Conservation (phyloP, 1,140 invertebrate genomes). For the Tetranychus cinnabarinus region DNA sequence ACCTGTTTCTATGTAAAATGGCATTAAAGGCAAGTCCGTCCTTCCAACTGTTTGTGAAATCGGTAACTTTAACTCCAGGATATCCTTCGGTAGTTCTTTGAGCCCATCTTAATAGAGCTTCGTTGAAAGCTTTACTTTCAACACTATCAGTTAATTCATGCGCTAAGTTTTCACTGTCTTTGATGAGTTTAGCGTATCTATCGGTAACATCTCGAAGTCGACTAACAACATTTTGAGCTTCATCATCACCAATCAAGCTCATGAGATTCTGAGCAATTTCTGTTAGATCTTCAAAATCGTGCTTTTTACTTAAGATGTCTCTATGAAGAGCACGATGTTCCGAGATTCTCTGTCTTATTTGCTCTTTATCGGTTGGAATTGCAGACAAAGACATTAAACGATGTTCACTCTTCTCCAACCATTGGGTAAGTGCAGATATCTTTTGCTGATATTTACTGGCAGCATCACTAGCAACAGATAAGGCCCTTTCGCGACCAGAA, state of each 20-base stretch:
- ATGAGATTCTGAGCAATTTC: conserved; percentile 65
- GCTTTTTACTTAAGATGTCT: conserved; percentile 61
- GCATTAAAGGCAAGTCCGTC: conserved; percentile 97
- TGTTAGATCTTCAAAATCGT: conserved; percentile 59
- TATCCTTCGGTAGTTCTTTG: conserved; percentile 82
- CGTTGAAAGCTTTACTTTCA: conserved; percentile 72
- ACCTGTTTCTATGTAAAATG: conserved; percentile 76
- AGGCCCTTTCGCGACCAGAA: conserved; percentile 52
- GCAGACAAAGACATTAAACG: conserved; percentile 66
- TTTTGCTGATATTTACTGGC: conserved; percentile 72
- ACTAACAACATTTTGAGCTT: conserved; percentile 56
- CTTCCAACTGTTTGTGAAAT: conserved; percentile 90
- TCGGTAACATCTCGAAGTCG: conserved; percentile 62
- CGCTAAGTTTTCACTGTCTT: conserved; percentile 55
- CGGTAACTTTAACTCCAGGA: conserved; percentile 74
- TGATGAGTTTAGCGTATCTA: conserved; percentile 51
- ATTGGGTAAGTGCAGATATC: conserved; percentile 47
- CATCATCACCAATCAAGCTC: conserved; percentile 72
- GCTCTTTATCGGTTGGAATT: conserved; percentile 75
- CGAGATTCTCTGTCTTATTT: conserved; percentile 58
- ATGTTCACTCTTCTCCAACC: conserved; percentile 66
- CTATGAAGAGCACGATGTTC: conserved; percentile 62
- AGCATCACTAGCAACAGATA: conserved; percentile 63
- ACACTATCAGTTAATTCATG: conserved; percentile 53
- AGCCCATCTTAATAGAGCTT: conserved; percentile 86